Conservation (phyloP, 2,888 invertebrate species). For the Stenichneumon culpator region DNA sequence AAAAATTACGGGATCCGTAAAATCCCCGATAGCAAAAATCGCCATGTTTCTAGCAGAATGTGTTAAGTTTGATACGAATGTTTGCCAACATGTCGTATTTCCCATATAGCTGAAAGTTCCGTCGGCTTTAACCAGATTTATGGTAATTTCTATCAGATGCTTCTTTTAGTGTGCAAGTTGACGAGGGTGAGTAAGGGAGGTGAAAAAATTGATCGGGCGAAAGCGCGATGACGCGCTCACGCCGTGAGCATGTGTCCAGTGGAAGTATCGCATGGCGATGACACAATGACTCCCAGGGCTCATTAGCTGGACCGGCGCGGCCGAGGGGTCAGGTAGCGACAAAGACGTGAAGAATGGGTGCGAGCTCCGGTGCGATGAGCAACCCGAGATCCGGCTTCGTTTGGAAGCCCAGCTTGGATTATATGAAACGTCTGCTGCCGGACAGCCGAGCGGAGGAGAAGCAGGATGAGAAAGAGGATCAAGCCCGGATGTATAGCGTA, state of each 20-base stretch:
- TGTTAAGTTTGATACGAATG: too few relatives aligned
- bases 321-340: slow-evolving; percentile 3
- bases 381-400: slow-evolving; percentile 26
- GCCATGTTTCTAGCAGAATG: too few relatives aligned
- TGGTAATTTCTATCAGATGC: too few relatives aligned
- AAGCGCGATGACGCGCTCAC: background rate
- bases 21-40: too few relatives aligned
- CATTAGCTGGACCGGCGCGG: slow-evolving; percentile 8
- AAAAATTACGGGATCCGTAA: too few relatives aligned
- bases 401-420: slow-evolving; percentile 4
- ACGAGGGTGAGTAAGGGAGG: background rate
- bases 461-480: slow-evolving; percentile 10
- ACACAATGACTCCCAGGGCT: slow-evolving; percentile 10
- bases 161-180: too few relatives aligned
- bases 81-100: too few relatives aligned
- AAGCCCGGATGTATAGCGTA: background rate
- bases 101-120: too few relatives aligned
- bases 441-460: slow-evolving; percentile 1
- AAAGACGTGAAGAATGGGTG: slow-evolving; percentile 24
- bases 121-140: too few relatives aligned
- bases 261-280: background rate
- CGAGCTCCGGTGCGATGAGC: slow-evolving; percentile 9
- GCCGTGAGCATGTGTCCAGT: background rate
- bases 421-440: slow-evolving; percentile 4
- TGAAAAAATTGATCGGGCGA: background rate